Percentiles rank a stretch among this genome's conserved stretches.
Conservation (phyloP, 2,888 invertebrate species). For the Tetragonisca angustula region DNA sequence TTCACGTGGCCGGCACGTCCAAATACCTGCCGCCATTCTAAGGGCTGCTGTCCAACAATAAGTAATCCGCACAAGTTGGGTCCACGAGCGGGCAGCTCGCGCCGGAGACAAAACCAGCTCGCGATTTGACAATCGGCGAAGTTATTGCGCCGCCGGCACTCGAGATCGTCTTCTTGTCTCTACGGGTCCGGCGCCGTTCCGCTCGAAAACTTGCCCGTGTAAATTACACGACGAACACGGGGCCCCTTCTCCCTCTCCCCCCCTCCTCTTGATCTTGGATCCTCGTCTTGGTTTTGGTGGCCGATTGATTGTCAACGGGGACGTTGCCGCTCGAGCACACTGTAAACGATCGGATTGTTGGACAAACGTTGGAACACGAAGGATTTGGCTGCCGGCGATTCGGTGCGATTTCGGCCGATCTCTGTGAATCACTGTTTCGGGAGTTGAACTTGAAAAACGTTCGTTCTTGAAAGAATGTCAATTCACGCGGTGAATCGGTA, state of each 20-base stretch:
- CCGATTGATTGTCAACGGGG: conserved; percentile 3
- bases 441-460: too few species aligned
- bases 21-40: conserved; percentile 58
- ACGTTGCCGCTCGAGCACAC: not conserved
- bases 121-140: conserved; percentile 53
- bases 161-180: conserved; percentile 31
- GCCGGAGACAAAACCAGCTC: conserved; percentile 38
- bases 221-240: conserved; percentile 27
- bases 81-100: not conserved
- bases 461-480: too few species aligned
- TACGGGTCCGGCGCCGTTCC: too few species aligned
- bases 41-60: conserved; percentile 47
- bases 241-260: too few species aligned
- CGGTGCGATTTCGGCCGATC: not conserved
- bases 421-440: not conserved
- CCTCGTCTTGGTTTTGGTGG: not conserved
- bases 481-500: too few species aligned
- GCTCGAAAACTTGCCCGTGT: conserved; percentile 28
- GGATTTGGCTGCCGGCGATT: not conserved
- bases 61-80: conserved; percentile 62
- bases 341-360: conserved; percentile 1
- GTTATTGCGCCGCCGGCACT: conserved; percentile 25
- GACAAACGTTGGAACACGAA: not conserved
- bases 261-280: not conserved
- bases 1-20: conserved; percentile 43